phyloP scores from a whole-genome alignment of 2,888 invertebrate species.

The Xylocampa areola region DNA sequence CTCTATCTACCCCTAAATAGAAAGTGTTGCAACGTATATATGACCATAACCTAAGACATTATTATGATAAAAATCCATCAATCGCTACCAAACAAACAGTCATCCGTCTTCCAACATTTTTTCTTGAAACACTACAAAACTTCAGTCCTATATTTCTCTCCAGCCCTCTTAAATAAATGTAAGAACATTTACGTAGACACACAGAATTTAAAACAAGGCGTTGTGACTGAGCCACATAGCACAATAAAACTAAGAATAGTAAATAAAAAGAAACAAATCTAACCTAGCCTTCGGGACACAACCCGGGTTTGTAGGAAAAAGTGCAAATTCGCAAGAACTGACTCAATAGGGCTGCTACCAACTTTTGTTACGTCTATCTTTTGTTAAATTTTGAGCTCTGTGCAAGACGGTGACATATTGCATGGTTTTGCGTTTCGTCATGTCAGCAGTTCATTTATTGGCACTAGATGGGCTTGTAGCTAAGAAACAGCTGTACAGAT shows the following conservation, averaged over 20 bases:
- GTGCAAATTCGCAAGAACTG: conserved; percentile 70
- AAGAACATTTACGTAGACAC: conserved; percentile 31
- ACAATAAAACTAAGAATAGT: conserved; percentile 49
- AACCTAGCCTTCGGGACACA: conserved; percentile 54
- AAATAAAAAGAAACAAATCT: conserved; percentile 68
- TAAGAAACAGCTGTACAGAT: too few relatives aligned
- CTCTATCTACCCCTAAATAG: too few relatives aligned
- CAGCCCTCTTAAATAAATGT: conserved; percentile 19
- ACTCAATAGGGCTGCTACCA: conserved; percentile 64
- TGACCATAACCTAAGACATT: too few relatives aligned
- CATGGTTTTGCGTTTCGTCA: too few relatives aligned
- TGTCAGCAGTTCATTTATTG: too few relatives aligned
- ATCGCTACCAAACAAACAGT: neutral
- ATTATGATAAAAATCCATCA: too few relatives aligned
- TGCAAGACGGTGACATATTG: too few relatives aligned
- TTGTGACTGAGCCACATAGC: conserved; percentile 23
- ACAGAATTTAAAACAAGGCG: conserved; percentile 41
- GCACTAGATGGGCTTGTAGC: too few relatives aligned
- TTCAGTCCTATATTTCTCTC: conserved; percentile 4
- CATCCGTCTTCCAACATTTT: too few relatives aligned
- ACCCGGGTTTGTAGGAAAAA: conserved; percentile 66
- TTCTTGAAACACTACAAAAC: conserved; percentile 3
- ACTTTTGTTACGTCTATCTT: conserved; percentile 19
- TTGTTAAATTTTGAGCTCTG: too few relatives aligned
- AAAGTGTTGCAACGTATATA: too few relatives aligned